Base-by-base conservation (phyloP, 2,113 vertebrate genomes). In the Gadus macrocephalus region DNA sequence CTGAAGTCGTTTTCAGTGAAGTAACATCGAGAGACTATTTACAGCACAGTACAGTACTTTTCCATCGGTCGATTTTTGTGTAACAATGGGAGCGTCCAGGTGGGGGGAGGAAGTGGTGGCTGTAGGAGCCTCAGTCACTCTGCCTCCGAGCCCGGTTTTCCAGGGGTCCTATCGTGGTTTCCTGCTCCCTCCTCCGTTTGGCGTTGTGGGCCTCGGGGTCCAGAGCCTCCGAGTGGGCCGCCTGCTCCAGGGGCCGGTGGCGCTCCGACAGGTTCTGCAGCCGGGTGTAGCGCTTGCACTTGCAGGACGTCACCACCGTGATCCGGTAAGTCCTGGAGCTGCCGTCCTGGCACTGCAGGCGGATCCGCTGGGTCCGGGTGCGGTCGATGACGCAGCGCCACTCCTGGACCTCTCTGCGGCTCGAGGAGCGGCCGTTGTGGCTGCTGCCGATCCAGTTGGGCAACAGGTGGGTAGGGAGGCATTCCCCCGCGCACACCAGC, bases 381-480 rank as follows among this genome's bases (percentile, higher is more conserved):
- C 94, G 93, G 87, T 98, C 95, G 0, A 93, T 97, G 86, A 98
- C 93, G 14, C 97, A 99, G 68, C 96, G 92, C 96, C 97, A 98
- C 67, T 97, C 95, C n/a, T 93, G 94, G 0, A 89, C 87, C 67
- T 94, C 94, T 31, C 93, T 90, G 62, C 94, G 89, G 87, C 92
- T 94, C 96, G 96, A 98, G 88, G 94, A 96, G 75, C 95, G 94
- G 4, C 93, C 90, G 22, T 90, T 92, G 0, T 93, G 91, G 35
- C 93, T 89, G 58, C 93, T 91, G 2, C 95, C 95, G 5, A 98
- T 98, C 96, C 96, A 98, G 89, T 98, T 98, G 79, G 95, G 95
- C 59, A 98, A 92, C 85, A 98, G 87, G 0, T 95, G 93, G 73
- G 94, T 76, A 0, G 97, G 97, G 49, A 99, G 88, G 78, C 97